Base-by-base conservation (phyloP, 2,113 vertebrate genomes). In the Equus przewalskii region DNA sequence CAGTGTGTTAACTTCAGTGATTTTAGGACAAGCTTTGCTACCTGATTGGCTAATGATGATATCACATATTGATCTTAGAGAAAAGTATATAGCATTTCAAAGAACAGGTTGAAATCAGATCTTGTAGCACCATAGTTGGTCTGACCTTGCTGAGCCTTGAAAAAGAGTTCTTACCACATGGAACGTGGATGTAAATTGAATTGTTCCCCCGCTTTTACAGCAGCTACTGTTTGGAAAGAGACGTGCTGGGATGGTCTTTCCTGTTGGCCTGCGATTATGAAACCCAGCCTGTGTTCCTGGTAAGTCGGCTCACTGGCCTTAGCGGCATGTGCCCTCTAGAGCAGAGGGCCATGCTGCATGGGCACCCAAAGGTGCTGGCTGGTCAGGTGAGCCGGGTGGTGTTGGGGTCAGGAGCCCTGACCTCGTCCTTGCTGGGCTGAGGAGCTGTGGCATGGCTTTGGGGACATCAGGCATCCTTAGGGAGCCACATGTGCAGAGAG, bases 221-320 rank as follows among this genome's bases (percentile, higher is more conserved):
- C 11, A 54, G 65, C 75, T 75, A 15, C 92, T 78, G 44, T 91
- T 89, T 92, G 96, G 70, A 75, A 91, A 89, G 81, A 89, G 21
- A 96, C 6, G 33, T 62, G 76, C 76, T 46, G 44, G 49, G 84
- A 94, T 36, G 49, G 64, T 51, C 11, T 28, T 2, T 67, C 76
- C 95, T 67, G 0, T 22, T 54, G 73, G 69, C 54, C 13, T 65
- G 82, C n/a, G 67, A 58, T 92, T 67, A 30, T 70, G 92, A 78
- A 41, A 54, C 54, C 36, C 44, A 3, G 1, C 54, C 9, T 3
- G 30, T 95, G 26, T 16, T 78, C 30, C 83, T 79, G 78, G 83
- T 72, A 94, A 69, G 76, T 89, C 46, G 69, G 82, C 56, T 41
- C 36, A 13, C 58, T 54, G 81, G 28, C 89, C 46, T 24, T 5